phyloP scores from a whole-genome alignment of 1,140 invertebrate genomes.

The Cydia fagiglandana region DNA sequence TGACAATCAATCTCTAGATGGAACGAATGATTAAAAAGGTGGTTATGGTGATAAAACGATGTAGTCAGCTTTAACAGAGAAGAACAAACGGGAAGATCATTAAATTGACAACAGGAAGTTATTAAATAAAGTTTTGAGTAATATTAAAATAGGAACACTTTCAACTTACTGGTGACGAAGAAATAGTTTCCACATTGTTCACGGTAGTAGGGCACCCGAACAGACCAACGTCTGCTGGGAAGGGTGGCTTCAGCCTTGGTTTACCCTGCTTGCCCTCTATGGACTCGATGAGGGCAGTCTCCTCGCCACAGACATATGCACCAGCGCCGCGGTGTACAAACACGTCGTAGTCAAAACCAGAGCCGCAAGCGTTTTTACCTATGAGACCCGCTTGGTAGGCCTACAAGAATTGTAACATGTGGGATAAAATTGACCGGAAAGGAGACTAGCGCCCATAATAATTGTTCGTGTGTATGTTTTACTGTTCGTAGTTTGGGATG shows the following conservation, averaged over 20 bases:
- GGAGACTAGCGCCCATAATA: too few species aligned
- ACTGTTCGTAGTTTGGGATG: too few species aligned
- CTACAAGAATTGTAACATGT: slow-evolving; percentile 63
- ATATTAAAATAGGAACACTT: background rate
- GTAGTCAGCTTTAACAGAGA: too few species aligned
- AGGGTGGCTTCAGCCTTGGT: slow-evolving; percentile 98
- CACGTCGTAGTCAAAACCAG: slow-evolving; percentile 99
- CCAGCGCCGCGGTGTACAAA: slow-evolving; percentile 99
- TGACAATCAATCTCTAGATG: background rate
- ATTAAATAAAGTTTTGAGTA: too few species aligned
- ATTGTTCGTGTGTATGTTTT: too few species aligned
- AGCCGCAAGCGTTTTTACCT: slow-evolving; percentile 98
- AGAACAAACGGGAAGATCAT: too few species aligned
- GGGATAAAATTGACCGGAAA: too few species aligned
- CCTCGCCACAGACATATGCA: slow-evolving; percentile 99
- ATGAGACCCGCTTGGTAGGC: slow-evolving; percentile 97
- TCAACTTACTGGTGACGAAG: slow-evolving; percentile 91
- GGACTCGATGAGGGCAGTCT: slow-evolving; percentile 99
- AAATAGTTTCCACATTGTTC: slow-evolving; percentile 99
- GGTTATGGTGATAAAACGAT: background rate
- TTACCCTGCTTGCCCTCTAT: slow-evolving; percentile 99
- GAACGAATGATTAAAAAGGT: slow-evolving; percentile 8
- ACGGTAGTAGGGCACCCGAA: slow-evolving; percentile 99
- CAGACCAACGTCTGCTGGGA: slow-evolving; percentile 98
- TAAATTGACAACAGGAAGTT: too few species aligned